phyloP scores from a whole-genome alignment of 2,888 invertebrate species.

The Pyralis farinalis region DNA sequence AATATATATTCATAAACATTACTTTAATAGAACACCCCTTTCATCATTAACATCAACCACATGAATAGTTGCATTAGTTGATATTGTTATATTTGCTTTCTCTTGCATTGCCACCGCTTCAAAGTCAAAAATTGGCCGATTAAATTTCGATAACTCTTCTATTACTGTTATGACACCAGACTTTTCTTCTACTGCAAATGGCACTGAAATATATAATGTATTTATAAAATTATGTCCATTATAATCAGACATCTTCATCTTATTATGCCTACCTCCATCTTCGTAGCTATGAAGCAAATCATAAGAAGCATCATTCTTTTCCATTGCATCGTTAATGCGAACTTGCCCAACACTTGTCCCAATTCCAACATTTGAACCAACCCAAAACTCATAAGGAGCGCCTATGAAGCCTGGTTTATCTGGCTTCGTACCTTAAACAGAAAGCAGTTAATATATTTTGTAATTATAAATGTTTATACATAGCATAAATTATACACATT shows the following conservation, averaged over 20 bases:
- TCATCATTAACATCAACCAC: conserved; percentile 89
- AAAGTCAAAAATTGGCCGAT: conserved; percentile 86
- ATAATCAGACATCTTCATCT: too few species aligned
- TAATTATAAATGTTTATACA: too few species aligned
- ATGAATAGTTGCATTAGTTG: conserved; percentile 92
- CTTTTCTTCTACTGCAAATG: conserved; percentile 93
- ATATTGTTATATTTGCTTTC: conserved; percentile 82
- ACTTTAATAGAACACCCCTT: conserved; percentile 84
- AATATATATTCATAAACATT: conserved; percentile 21
- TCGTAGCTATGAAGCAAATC: conserved; percentile 92
- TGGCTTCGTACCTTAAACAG: conserved; percentile 62
- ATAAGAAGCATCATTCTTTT: conserved; percentile 85
- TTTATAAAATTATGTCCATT: background rate
- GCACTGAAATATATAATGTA: conserved; percentile 80
- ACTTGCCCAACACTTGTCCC: conserved; percentile 94
- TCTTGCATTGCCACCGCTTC: conserved; percentile 89
- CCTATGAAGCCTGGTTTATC: conserved; percentile 90
- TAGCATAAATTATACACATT: too few species aligned
- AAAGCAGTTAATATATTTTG: background rate
- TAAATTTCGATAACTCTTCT: conserved; percentile 85
- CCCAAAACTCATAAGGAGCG: conserved; percentile 94
- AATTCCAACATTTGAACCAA: conserved; percentile 90
- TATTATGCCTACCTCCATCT: conserved; percentile 84
- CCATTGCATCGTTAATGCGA: conserved; percentile 86
- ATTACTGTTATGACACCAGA: conserved; percentile 94